Percentiles rank a stretch among this genome's conserved stretches.
Evolutionary conservation across 1,140 invertebrate species (phyloP).

Genomic region (Ceratina japonica): DNA sequence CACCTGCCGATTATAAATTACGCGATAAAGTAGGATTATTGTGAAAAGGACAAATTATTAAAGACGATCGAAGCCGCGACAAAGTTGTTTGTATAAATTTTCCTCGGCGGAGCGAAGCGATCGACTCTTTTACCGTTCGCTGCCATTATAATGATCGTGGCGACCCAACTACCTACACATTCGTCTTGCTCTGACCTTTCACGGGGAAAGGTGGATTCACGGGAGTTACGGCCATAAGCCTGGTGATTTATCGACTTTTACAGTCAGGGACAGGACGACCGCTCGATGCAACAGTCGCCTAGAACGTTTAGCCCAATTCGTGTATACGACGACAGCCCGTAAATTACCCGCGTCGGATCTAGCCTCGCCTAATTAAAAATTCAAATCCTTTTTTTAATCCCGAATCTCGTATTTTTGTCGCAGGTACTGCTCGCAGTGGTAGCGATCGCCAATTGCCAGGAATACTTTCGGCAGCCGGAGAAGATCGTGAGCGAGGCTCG

Average conservation of each 20-base stretch:
- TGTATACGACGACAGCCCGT: no score
- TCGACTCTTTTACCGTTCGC: conserved; percentile 33
- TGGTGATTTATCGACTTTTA: conserved; percentile 12
- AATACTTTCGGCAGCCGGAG: conserved; percentile 75
- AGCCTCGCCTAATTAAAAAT: no score
- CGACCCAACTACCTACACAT: conserved; percentile 53
- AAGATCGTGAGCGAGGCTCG: conserved; percentile 71
- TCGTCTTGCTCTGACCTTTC: conserved; percentile 60
- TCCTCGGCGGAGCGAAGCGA: not conserved
- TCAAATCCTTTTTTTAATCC: no score
- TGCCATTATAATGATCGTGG: conserved; percentile 34
- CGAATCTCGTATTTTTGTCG: not conserved
- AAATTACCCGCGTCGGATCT: no score
- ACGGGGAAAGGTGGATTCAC: conserved; percentile 52
- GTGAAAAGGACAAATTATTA: no score
- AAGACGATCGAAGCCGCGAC: no score
- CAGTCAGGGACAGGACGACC: no score
- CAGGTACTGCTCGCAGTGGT: conserved; percentile 59
- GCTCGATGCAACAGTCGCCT: no score
- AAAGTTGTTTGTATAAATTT: not conserved
- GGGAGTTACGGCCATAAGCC: conserved; percentile 36
- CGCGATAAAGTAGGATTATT: no score
- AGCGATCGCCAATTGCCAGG: conserved; percentile 55
- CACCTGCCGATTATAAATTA: no score
- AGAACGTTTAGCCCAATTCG: no score